Conservation (phyloP, 2,888 invertebrate species). For the Saturnia pavonia region DNA sequence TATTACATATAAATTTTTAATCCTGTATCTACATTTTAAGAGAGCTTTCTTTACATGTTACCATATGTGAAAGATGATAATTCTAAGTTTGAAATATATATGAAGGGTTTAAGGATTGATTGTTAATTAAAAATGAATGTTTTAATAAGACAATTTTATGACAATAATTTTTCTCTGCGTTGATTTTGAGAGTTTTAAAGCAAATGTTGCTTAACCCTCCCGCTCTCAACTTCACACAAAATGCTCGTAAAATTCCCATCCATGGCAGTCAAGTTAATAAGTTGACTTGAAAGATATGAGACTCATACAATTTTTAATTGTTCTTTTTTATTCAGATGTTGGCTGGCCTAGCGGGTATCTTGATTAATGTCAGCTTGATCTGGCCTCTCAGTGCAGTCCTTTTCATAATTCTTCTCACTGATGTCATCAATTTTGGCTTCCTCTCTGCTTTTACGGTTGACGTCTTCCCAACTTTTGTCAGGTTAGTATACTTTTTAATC, state of each 20-base stretch:
- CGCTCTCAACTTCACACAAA: too few species aligned
- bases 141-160: neutral
- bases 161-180: neutral
- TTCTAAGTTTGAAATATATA: neutral
- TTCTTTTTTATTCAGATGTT: conserved; percentile 30
- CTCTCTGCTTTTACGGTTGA: conserved; percentile 55
- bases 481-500: conserved; percentile 40
- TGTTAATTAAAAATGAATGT: neutral
- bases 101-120: neutral
- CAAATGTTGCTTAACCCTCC: too few species aligned
- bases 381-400: conserved; percentile 46
- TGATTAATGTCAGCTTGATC: conserved; percentile 40
- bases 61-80: neutral
- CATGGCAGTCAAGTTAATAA: too few species aligned
- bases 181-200: too few species aligned
- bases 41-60: neutral
- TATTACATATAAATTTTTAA: neutral
- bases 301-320: neutral
- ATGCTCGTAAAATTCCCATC: too few species aligned
- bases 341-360: conserved; percentile 42
- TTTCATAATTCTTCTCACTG: conserved; percentile 42
- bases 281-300: neutral
- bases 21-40: neutral
- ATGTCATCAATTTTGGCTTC: conserved; percentile 56
- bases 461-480: conserved; percentile 59